Percentiles rank a stretch among this genome's conserved stretches.
These are phyloP conservation scores for Ormyrus pomaceus DNA, from an alignment of 2,888 invertebrate genomes.

Conservation along the genomic window DNA sequence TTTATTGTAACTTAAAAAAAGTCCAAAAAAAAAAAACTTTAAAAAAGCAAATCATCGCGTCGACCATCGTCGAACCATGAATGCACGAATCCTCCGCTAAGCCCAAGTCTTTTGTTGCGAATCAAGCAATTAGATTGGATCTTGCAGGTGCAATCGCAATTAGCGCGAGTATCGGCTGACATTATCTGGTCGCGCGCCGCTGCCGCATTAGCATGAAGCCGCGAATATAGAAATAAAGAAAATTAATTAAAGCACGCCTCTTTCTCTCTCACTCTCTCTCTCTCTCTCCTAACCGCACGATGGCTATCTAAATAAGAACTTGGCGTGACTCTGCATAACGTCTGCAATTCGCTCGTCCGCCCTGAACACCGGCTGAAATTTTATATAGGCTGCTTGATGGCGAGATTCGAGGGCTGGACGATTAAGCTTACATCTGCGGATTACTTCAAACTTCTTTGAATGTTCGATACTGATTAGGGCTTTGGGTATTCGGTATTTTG, in stretches of 20 bases:
- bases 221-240: constrained; percentile 56
- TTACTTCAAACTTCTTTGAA: no score
- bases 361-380: neutral
- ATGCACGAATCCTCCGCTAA: neutral
- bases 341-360: neutral
- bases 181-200: constrained; percentile 51
- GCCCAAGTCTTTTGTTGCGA: constrained; percentile 28
- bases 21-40: no score
- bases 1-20: no score
- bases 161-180: constrained; percentile 55
- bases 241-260: constrained; percentile 65
- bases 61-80: no score
- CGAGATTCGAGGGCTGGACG: constrained; percentile 24
- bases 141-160: constrained; percentile 45
- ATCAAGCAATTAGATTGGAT: constrained; percentile 33
- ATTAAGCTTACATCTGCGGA: neutral
- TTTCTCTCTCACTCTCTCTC: no score
- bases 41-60: no score
- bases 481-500: no score
- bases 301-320: constrained; percentile 69
- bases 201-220: constrained; percentile 56
- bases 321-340: constrained; percentile 68
- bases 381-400: constrained; percentile 31
- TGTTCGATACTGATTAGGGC: no score
- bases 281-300: constrained; percentile 50